Evolutionary conservation across 2,113 vertebrate species (phyloP).

Genomic region (Chroicocephalus ridibundus): DNA sequence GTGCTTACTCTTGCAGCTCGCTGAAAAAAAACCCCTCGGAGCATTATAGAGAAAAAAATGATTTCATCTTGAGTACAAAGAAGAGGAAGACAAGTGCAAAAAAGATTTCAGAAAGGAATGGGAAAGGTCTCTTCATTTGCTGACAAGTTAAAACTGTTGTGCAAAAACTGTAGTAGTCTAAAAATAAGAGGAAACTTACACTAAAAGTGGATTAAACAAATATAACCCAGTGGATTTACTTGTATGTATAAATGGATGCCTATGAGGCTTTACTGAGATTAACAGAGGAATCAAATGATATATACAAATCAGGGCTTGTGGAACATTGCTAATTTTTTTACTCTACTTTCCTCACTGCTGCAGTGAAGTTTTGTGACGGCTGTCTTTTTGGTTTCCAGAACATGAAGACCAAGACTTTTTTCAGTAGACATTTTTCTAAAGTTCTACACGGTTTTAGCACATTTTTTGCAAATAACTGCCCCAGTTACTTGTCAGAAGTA

Average conservation of each 20-base stretch:
- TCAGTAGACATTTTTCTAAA: not conserved
- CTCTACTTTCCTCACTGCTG: not conserved
- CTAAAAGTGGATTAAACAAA: not conserved
- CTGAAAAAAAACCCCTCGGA: not conserved
- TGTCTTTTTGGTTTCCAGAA: not conserved
- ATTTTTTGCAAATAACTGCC: not conserved
- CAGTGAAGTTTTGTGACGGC: not conserved
- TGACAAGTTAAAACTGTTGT: not conserved
- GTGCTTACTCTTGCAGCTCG: not conserved
- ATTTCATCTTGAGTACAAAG: not conserved
- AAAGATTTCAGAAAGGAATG: not conserved
- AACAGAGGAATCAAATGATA: not conserved
- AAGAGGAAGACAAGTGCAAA: not conserved
- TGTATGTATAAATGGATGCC: not conserved
- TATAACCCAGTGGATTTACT: not conserved
- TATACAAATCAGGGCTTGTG: not conserved
- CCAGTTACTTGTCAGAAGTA: not conserved
- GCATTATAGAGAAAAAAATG: not conserved
- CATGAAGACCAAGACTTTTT: rapidly evolving
- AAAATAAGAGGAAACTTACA: not conserved
- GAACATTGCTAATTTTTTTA: rapidly evolving
- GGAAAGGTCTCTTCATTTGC: not conserved
- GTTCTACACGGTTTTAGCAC: not conserved
- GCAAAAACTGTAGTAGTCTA: not conserved
- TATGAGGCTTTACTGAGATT: not conserved